These are phyloP conservation scores for Calcarius ornatus DNA, from an alignment of 2,113 vertebrate genomes.

Conservation along the genomic window DNA sequence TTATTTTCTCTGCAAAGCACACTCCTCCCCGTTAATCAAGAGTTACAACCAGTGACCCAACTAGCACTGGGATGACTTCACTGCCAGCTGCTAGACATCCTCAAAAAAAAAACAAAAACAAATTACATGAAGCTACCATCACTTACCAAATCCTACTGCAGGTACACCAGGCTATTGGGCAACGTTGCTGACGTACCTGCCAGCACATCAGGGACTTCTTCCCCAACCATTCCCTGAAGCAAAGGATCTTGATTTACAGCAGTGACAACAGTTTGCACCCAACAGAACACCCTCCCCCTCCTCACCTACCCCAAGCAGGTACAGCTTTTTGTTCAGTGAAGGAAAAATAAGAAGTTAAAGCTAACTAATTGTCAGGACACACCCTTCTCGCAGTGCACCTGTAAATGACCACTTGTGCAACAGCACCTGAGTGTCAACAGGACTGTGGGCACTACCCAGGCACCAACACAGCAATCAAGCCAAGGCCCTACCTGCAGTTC, in stretches of 20 bases:
- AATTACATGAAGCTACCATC: neutral
- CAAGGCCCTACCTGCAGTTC: neutral
- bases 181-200: neutral
- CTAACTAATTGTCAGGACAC: neutral
- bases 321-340: neutral
- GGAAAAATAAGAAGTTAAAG: neutral
- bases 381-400: slow-evolving; percentile 6
- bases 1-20: neutral
- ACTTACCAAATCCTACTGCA: neutral
- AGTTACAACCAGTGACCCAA: neutral
- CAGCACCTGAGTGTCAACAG: neutral
- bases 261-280: neutral
- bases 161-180: neutral
- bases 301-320: neutral
- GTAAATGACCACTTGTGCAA: slow-evolving; percentile 30
- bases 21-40: neutral
- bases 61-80: neutral
- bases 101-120: neutral
- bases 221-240: neutral
- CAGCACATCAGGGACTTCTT: neutral
- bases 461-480: neutral
- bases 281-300: neutral
- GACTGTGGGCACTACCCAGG: neutral
- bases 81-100: slow-evolving; percentile 13
- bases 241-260: neutral